A percentile compares a stretch with the other conserved stretches of the same genome.
phyloP scores from a whole-genome alignment of 2,113 vertebrate genomes.

The Gambusia affinis region DNA sequence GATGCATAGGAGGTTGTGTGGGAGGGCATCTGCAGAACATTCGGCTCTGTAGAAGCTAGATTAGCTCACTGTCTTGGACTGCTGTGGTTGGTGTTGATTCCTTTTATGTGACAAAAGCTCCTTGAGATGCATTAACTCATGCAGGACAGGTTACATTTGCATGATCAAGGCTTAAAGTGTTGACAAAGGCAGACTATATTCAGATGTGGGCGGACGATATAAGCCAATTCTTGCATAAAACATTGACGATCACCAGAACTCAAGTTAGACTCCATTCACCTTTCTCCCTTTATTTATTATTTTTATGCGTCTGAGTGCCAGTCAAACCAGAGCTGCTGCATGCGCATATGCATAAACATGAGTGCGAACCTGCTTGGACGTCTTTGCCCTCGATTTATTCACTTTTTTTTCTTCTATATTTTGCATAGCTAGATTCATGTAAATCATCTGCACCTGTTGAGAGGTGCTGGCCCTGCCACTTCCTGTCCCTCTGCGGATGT shows the following conservation, averaged over 20 bases:
- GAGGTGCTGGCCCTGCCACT: constrained; percentile 65
- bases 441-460: constrained; percentile 68
- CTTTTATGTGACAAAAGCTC: constrained; percentile 1
- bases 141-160: neutral
- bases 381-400: constrained; percentile 42
- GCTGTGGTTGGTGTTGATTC: constrained; percentile 19
- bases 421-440: constrained; percentile 45
- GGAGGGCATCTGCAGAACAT: constrained; percentile 4
- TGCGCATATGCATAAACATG: constrained; percentile 71
- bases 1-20: neutral
- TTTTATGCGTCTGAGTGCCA: constrained; percentile 33
- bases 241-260: constrained; percentile 6
- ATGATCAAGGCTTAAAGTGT: constrained; percentile 1
- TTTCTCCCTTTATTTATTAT: constrained; percentile 11
- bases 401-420: constrained; percentile 23
- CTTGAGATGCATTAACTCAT: constrained; percentile 3
- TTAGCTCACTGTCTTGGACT: constrained; percentile 27
- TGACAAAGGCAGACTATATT: neutral
- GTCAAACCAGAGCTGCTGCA: constrained; percentile 29
- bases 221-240: constrained; percentile 16
- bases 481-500: constrained; percentile 53
- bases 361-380: constrained; percentile 53
- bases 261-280: constrained; percentile 25
- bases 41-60: neutral
- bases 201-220: neutral